A percentile compares a stretch with the other conserved stretches of the same genome.
Conservation (phyloP, 2,113 vertebrate species). For the Atlantisia rogersi region DNA sequence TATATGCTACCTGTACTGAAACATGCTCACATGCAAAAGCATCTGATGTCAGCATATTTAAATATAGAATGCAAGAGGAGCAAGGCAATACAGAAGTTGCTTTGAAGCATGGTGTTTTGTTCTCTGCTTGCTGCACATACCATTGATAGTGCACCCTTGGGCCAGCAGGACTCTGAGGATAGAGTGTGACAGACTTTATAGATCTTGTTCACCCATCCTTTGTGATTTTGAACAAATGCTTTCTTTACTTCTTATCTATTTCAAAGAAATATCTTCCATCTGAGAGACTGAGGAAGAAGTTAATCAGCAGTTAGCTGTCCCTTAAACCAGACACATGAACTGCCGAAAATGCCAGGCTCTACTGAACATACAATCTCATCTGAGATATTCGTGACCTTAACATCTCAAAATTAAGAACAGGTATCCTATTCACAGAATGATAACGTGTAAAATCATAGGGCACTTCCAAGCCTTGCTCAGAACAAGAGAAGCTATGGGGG, state of each 20-base stretch:
- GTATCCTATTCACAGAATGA: not conserved
- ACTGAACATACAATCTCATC: not conserved
- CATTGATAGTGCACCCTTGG: not conserved
- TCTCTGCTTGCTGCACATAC: not conserved
- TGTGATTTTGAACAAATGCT: not conserved
- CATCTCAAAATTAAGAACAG: not conserved
- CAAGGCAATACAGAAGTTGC: not conserved
- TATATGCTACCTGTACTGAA: not conserved
- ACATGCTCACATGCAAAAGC: fast-evolving
- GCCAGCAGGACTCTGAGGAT: not conserved
- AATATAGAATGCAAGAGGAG: not conserved
- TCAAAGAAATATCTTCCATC: not conserved
- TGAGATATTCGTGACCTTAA: not conserved
- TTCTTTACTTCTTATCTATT: not conserved
- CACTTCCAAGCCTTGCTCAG: not conserved
- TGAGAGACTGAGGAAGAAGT: not conserved
- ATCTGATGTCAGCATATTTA: not conserved
- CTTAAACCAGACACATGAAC: not conserved
- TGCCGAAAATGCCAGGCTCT: not conserved
- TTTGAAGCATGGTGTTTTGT: not conserved
- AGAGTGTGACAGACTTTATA: not conserved
- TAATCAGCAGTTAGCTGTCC: not conserved
- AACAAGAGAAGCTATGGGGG: not conserved
- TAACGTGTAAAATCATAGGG: not conserved
- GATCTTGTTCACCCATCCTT: not conserved